Evolutionary conservation across 2,797 vertebrate genomes (phyloP).

Genomic region (Poeciliopsis infans): DNA sequence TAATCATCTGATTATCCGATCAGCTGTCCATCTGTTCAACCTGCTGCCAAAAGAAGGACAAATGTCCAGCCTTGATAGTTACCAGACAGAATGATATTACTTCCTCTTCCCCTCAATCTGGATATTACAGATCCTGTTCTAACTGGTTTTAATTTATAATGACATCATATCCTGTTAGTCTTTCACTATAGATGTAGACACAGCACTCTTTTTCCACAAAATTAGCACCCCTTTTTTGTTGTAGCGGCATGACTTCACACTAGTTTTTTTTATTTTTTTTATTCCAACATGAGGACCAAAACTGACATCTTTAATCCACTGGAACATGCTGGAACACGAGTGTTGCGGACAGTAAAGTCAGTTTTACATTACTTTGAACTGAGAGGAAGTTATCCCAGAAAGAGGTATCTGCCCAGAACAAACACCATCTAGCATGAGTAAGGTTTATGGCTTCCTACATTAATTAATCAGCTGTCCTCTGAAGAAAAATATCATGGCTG

Average conservation of each 20-base stretch:
- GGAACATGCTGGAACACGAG: background rate
- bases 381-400: background rate
- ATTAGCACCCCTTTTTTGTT: background rate
- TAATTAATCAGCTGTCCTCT: background rate
- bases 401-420: background rate
- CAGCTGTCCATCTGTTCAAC: background rate
- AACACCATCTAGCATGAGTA: background rate
- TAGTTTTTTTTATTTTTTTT: background rate
- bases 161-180: background rate
- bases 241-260: background rate
- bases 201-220: background rate
- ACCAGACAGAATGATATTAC: background rate
- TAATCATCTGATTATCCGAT: background rate
- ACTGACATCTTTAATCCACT: background rate
- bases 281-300: background rate
- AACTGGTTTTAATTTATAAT: background rate
- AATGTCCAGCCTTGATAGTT: background rate
- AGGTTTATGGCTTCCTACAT: background rate
- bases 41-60: background rate
- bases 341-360: background rate
- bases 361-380: background rate
- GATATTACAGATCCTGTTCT: background rate
- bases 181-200: background rate
- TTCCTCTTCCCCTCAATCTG: background rate
- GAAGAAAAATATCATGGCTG: background rate